Evolutionary conservation across 1,140 invertebrate species (phyloP).

Genomic region (Sinonovacula constricta): DNA sequence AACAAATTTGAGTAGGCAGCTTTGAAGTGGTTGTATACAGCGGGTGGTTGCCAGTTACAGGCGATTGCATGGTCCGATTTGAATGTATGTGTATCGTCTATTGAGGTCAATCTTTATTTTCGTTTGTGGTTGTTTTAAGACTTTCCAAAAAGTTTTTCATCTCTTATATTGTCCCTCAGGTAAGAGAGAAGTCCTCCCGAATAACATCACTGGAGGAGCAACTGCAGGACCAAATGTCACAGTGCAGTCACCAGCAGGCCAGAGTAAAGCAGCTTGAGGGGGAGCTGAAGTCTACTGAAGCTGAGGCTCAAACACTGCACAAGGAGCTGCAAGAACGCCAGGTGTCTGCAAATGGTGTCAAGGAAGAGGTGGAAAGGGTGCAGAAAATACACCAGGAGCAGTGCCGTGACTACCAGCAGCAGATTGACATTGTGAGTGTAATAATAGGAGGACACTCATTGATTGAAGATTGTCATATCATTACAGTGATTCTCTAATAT

Average conservation of each 20-base stretch:
- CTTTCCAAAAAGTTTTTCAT: too few relatives aligned
- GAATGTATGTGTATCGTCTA: too few relatives aligned
- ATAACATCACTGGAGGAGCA: constrained; percentile 64
- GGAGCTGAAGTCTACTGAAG: constrained; percentile 52
- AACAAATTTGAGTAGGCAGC: too few relatives aligned
- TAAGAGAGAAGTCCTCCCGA: constrained; percentile 64
- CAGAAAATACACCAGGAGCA: constrained; percentile 64
- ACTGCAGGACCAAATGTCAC: constrained; percentile 65
- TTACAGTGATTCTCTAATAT: too few relatives aligned
- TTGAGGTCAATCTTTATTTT: too few relatives aligned
- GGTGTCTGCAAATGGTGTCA: constrained; percentile 44
- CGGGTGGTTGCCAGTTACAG: too few relatives aligned
- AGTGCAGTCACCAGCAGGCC: constrained; percentile 54
- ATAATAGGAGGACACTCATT: too few relatives aligned
- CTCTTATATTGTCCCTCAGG: too few relatives aligned
- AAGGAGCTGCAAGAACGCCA: constrained; percentile 57
- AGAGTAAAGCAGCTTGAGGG: constrained; percentile 61
- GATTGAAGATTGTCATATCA: too few relatives aligned
- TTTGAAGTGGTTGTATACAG: too few relatives aligned
- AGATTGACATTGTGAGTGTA: constrained; percentile 72
- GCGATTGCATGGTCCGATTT: too few relatives aligned
- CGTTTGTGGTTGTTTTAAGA: too few relatives aligned
- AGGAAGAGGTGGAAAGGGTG: constrained; percentile 48
- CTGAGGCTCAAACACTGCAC: constrained; percentile 54
- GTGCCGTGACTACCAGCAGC: constrained; percentile 68